Evolutionary conservation across 2,888 invertebrate genomes (phyloP).

Genomic region (Cyaniris semiargus): DNA sequence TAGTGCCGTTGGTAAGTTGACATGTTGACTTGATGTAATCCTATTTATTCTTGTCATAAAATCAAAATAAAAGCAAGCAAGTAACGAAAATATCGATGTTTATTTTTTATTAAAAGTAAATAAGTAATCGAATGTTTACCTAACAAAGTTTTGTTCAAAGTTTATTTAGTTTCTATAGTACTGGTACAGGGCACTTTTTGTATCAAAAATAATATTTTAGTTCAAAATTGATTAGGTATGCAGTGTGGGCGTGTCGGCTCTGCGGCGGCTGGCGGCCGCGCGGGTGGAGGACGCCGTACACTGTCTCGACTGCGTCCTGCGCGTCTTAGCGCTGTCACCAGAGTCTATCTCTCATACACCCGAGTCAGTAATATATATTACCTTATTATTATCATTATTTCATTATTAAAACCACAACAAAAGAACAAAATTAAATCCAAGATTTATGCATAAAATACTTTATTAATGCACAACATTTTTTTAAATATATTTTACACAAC

Average conservation of each 20-base stretch:
- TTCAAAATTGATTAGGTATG: slow-evolving; percentile 55
- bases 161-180: background rate
- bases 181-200: no score
- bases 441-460: no score
- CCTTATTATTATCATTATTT: background rate
- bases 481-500: no score
- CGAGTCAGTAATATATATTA: slow-evolving; percentile 48
- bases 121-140: background rate
- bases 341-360: slow-evolving; percentile 67
- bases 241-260: slow-evolving; percentile 56
- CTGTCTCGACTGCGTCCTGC: slow-evolving; percentile 59
- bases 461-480: no score
- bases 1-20: slow-evolving; percentile 63
- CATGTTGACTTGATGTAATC: background rate
- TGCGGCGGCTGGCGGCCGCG: slow-evolving; percentile 50
- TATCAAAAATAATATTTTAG: slow-evolving; percentile 26
- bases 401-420: no score
- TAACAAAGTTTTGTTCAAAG: background rate
- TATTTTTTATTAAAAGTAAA: background rate
- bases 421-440: background rate
- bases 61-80: background rate
- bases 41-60: background rate
- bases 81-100: no score
- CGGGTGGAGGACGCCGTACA: slow-evolving; percentile 60
- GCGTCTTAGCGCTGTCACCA: slow-evolving; percentile 63